Percentiles rank a stretch among this genome's conserved stretches.
Conservation (phyloP, 2,113 vertebrate species). For the Thamnaconus septentrionalis region DNA sequence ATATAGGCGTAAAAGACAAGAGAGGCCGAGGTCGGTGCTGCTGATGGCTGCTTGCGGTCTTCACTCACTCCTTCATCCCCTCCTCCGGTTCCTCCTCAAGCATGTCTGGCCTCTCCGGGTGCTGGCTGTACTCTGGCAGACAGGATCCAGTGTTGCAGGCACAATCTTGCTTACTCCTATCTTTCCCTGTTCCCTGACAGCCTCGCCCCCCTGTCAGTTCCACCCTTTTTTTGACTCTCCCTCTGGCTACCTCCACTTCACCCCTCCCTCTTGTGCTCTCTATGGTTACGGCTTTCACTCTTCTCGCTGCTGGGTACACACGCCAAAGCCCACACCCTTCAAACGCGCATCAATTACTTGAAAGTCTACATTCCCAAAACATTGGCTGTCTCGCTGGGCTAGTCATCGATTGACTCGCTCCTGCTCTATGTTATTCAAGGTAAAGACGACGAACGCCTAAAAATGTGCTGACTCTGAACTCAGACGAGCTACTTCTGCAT, state of each 20-base stretch:
- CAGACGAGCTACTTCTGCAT: not conserved
- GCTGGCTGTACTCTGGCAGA: constrained; percentile 36
- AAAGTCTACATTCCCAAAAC: constrained; percentile 64
- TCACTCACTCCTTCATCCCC: constrained; percentile 37
- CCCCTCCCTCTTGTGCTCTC: constrained; percentile 50
- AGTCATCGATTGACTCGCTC: constrained; percentile 20
- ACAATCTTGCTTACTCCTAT: constrained; percentile 68
- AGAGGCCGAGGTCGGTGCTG: constrained; percentile 29
- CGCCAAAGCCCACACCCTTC: constrained; percentile 47
- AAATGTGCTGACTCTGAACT: constrained; percentile 3
- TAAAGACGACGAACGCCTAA: not conserved
- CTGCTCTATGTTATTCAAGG: constrained; percentile 4
- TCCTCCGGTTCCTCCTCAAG: constrained; percentile 36
- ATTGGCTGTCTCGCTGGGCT: constrained; percentile 5
- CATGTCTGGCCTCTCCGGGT: constrained; percentile 46
- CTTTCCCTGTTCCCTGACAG: constrained; percentile 59
- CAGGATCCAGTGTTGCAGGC: constrained; percentile 47
- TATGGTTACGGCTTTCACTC: constrained; percentile 60
- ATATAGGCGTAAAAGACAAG: constrained; percentile 57
- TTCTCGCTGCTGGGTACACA: constrained; percentile 42
- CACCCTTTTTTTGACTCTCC: constrained; percentile 56
- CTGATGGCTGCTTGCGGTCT: constrained; percentile 43
- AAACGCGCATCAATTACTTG: constrained; percentile 48
- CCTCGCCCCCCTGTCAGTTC: constrained; percentile 56
- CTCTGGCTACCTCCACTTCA: constrained; percentile 51